Percentiles rank a stretch among this genome's conserved stretches.
Conservation (phyloP, 2,888 invertebrate genomes). For the Sceliomorpha sp. region DNA sequence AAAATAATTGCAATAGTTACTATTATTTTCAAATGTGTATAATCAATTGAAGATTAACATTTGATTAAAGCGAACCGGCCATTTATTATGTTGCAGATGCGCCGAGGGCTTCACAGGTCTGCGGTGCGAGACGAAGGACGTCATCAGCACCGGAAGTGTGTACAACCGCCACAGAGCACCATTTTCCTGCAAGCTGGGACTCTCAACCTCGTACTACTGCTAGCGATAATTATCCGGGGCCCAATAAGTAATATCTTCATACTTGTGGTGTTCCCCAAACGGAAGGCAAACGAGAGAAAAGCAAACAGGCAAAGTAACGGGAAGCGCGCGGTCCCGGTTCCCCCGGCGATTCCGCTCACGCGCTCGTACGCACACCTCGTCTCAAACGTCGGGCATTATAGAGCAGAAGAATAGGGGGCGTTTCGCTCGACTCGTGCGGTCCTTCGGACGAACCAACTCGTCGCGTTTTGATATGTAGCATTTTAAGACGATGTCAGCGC, state of each 20-base stretch:
- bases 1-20: too few species aligned
- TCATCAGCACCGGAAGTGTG: conserved; percentile 88
- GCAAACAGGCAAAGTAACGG: conserved; percentile 21
- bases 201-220: conserved; percentile 89
- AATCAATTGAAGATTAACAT: too few species aligned
- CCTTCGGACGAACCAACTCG: conserved; percentile 35
- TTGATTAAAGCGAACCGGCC: too few species aligned
- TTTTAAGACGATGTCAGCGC: conserved; percentile 38
- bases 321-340: conserved; percentile 27
- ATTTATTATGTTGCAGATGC: conserved; percentile 85
- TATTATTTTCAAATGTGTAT: too few species aligned
- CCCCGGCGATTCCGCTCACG: conserved; percentile 43
- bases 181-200: conserved; percentile 89
- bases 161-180: conserved; percentile 84
- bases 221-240: conserved; percentile 82
- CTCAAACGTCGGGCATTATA: conserved; percentile 54
- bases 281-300: conserved; percentile 32
- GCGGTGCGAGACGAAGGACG: conserved; percentile 90
- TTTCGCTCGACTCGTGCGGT: conserved; percentile 33
- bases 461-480: conserved; percentile 46
- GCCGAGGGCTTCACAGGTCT: conserved; percentile 89
- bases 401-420: conserved; percentile 29
- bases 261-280: conserved; percentile 60
- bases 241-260: conserved; percentile 68
- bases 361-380: conserved; percentile 45